Evolutionary conservation across 2,113 vertebrate species (phyloP), one percentile per base, ranked within the genome.

Genomic region (Anoplopoma fimbria): DNA sequence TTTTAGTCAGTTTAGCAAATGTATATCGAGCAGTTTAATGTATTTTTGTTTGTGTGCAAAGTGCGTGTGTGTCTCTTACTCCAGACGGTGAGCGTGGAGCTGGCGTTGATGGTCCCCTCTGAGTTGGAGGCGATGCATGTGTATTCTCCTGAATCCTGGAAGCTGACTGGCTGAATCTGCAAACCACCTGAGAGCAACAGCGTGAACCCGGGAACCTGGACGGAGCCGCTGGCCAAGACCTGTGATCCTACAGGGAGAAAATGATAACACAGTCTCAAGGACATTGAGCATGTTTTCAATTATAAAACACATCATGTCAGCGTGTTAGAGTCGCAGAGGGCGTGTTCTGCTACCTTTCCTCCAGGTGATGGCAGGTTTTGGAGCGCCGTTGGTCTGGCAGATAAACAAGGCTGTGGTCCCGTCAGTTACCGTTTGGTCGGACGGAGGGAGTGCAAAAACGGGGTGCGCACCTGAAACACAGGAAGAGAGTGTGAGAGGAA

Each of bases 291-390:
- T 9, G 55, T 76, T 79, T 78, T 77, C 64, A 77, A 78, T 77
- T 74, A 63, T 65, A 70, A n/a, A 75, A 58, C n/a, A 81, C 6
- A n/a, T 60, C n/a, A 21, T 68, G 58, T 60, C 23, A 8, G 57
- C n/a, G 61, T 13, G 47, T 67, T 6, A 25, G 58, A 36, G 15
- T 40, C 3, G 53, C 23, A 38, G 61, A 62, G 69, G 40, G 38
- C 51, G 71, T 55, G 53, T 4, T n/a, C 25, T 33, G 13, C 25
- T 95, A 97, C 98, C 97, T 97, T 91, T 98, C 87, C 92, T 98
- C 98, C 98, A 99, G 0, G 94, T 95, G 89, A 99, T 96, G 89
- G 97, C 95, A 0, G 98, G 96, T 57, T 96, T 97, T 27, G 98
- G 97, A 34, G 97, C 97, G 23, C 98, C 98, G 0, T 95, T 96